These are phyloP conservation scores for Troilus luridus DNA, from an alignment of 2,888 invertebrate genomes.

Conservation along the genomic window DNA sequence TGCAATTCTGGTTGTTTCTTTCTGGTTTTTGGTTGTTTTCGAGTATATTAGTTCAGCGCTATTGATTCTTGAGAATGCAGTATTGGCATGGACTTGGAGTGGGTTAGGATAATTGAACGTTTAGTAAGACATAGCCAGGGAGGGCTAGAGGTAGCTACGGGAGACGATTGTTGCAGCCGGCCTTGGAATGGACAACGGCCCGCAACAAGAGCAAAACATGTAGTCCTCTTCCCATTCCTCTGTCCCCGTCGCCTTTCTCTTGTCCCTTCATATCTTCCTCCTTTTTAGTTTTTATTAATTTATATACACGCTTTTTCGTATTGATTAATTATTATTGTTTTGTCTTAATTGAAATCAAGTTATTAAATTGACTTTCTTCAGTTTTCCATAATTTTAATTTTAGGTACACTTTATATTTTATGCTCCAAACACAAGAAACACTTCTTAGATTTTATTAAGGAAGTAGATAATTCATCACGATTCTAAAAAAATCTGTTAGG, in stretches of 20 bases:
- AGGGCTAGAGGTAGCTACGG: not conserved
- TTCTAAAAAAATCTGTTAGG: no score
- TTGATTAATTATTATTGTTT: not conserved
- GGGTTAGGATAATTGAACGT: not conserved
- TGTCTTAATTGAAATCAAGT: not conserved
- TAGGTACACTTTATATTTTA: not conserved
- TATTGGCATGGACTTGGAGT: not conserved
- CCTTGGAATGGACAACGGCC: conserved; percentile 48
- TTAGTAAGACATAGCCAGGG: not conserved
- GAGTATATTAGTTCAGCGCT: not conserved
- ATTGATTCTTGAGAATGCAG: not conserved
- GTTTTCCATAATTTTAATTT: not conserved
- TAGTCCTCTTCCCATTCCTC: conserved; percentile 40
- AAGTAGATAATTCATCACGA: no score
- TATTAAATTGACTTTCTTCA: not conserved
- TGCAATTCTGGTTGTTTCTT: not conserved
- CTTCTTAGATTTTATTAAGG: no score
- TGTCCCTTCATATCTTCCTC: conserved; percentile 24
- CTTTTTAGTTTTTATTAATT: not conserved
- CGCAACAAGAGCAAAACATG: conserved; percentile 43
- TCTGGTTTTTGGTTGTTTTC: not conserved
- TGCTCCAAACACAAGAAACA: not conserved
- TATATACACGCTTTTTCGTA: not conserved
- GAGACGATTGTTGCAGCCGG: conserved; percentile 43
- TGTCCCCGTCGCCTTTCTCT: not conserved